Conservation (phyloP, 2,113 vertebrate species). For the Vanacampus margaritifer region DNA sequence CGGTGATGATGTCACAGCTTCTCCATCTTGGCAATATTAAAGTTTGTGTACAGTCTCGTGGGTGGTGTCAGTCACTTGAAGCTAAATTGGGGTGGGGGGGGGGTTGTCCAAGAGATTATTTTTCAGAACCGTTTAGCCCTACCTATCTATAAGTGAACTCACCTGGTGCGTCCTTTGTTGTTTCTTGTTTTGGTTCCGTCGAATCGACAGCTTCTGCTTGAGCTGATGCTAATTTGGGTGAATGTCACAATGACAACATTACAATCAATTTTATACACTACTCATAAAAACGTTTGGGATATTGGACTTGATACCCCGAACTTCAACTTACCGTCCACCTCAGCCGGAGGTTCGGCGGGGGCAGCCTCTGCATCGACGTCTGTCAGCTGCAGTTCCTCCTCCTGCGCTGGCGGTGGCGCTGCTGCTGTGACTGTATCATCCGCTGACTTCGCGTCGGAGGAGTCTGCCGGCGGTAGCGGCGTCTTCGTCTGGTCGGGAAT, state of each 20-base stretch:
- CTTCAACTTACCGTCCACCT: slow-evolving; percentile 32
- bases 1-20: slow-evolving; percentile 48
- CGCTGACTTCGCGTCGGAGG: slow-evolving; percentile 11
- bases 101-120: too few species aligned
- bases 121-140: too few species aligned
- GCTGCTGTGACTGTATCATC: slow-evolving; percentile 5
- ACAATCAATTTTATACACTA: not conserved
- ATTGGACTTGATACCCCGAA: not conserved
- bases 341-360: not conserved
- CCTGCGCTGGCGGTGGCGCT: slow-evolving; percentile 16
- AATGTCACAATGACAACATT: not conserved
- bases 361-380: not conserved
- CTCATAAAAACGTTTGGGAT: too few species aligned
- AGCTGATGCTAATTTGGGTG: slow-evolving; percentile 2
- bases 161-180: slow-evolving; percentile 46
- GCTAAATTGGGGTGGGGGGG: slow-evolving; percentile 54
- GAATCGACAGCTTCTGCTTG: slow-evolving; percentile 19
- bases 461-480: not conserved
- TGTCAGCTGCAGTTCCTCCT: slow-evolving; percentile 19
- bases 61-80: slow-evolving; percentile 39
- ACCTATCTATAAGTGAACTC: slow-evolving; percentile 12
- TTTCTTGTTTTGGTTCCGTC: slow-evolving; percentile 43
- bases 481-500: slow-evolving; percentile 53
- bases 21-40: slow-evolving; percentile 69
- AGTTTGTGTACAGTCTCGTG: not conserved